Evolutionary conservation across 2,888 invertebrate species (phyloP).

Genomic region (Aromia moschata): DNA sequence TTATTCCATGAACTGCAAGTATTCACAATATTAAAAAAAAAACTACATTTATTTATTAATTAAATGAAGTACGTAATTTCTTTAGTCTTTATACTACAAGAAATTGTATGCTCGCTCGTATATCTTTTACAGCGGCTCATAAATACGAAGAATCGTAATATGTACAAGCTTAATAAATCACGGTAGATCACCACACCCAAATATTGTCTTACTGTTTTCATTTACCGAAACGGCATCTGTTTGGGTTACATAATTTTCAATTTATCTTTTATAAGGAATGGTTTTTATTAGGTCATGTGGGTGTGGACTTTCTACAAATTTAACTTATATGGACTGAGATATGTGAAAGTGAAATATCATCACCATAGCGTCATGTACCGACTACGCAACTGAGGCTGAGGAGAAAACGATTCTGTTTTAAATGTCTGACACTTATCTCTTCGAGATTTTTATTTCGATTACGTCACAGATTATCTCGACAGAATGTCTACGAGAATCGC

Average conservation of each 20-base stretch:
- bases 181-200: constrained; percentile 31
- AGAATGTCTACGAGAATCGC: neutral
- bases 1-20: too few species aligned
- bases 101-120: too few species aligned
- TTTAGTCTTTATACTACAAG: too few species aligned
- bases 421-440: constrained; percentile 1
- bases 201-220: constrained; percentile 19
- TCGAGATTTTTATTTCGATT: constrained; percentile 1
- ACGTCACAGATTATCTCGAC: neutral
- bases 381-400: neutral
- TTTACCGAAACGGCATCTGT: constrained; percentile 25
- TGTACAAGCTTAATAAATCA: constrained; percentile 33
- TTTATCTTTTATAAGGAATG: constrained; percentile 23
- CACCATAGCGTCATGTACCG: constrained; percentile 15
- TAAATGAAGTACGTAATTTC: too few species aligned
- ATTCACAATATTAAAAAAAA: too few species aligned
- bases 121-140: too few species aligned
- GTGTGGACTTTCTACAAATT: constrained; percentile 39
- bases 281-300: constrained; percentile 30
- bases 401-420: constrained; percentile 11
- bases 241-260: constrained; percentile 30
- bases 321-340: constrained; percentile 30
- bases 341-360: constrained; percentile 41
- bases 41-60: too few species aligned
- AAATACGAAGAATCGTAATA: too few species aligned